Base-by-base conservation (phyloP, 2,113 vertebrate genomes). In the Heloderma charlesbogerti region DNA sequence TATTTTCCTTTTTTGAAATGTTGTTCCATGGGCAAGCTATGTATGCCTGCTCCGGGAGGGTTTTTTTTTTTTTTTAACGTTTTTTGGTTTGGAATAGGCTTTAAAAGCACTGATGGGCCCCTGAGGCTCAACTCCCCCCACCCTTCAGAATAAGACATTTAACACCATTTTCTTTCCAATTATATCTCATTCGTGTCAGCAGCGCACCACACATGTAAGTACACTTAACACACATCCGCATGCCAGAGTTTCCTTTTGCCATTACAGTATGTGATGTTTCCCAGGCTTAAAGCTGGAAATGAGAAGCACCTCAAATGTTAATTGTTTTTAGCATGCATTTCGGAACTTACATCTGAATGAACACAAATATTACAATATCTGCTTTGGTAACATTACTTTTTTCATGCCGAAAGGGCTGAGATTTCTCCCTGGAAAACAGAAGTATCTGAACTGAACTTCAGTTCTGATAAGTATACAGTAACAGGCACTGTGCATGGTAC, bases 241-340 rank as follows among this genome's bases (percentile, higher is more conserved):
- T 78, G 22, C 72, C 67, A 69, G 72, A 54, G 72, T 43, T 79
- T 86, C 72, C 43, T 90, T 66, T 85, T 74, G 83, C 82, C 89
- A 40, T 78, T 78, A 69, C 20, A 51, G n/a, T 22, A 84, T 84
- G 40, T 77, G 57, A 37, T 37, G 27, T 48, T 66, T 77, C 45
- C 40, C 13, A 66, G 13, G 43, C n/a, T 48, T 48, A n/a, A 22
- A 77, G 34, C 16, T 67, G n/a, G 54, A 63, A 27, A 75, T 77
- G 25, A 43, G 80, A 78, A 67, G 25, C 89, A 48, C 22, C 2
- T 78, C 54, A 34, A 69, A 9, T 40, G 29, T 79, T 75, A 48
- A 34, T 79, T 48, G 8, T 7, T 48, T 77, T 85, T 78, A 67
- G 37, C 22, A 78, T 75, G 22, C 54, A 37, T 90, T 84, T 84